Evolutionary conservation across 2,797 vertebrate genomes (phyloP).

Genomic region (Knipowitschia caucasica): DNA sequence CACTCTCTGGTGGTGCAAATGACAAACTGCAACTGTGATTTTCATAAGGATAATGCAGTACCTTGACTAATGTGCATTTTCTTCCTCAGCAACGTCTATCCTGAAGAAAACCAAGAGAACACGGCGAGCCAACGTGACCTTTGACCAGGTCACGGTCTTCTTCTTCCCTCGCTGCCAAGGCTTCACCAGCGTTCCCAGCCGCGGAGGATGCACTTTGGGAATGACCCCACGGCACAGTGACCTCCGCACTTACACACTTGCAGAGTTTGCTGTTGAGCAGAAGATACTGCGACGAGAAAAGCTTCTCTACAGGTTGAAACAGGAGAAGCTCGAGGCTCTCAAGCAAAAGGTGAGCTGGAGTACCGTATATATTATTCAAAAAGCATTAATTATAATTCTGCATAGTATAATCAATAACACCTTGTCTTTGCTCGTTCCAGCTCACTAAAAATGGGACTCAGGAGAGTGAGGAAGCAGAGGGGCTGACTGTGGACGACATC

Average conservation of each 20-base stretch:
- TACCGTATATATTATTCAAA: not conserved
- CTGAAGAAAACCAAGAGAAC: constrained; percentile 86
- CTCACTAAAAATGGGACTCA: constrained; percentile 84
- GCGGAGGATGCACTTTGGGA: constrained; percentile 92
- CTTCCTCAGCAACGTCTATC: constrained; percentile 83
- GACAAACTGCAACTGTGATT: not conserved
- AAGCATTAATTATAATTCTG: not conserved
- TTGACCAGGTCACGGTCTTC: constrained; percentile 91
- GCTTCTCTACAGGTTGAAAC: constrained; percentile 83
- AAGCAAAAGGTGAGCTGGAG: constrained; percentile 82
- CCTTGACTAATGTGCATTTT: constrained; percentile 8
- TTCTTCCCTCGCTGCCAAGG: constrained; percentile 97
- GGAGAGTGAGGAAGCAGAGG: constrained; percentile 80
- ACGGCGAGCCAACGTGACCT: constrained; percentile 84
- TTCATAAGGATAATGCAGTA: not conserved
- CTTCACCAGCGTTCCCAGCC: constrained; percentile 94
- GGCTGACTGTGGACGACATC: constrained; percentile 84
- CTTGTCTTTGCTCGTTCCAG: constrained; percentile 57
- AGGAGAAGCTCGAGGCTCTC: constrained; percentile 87
- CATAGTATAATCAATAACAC: not conserved
- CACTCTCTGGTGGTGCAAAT: constrained; percentile 56
- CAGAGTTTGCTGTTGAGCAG: constrained; percentile 88
- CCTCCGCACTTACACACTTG: constrained; percentile 82
- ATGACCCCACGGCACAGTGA: constrained; percentile 87
- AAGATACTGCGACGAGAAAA: constrained; percentile 80